Conservation (phyloP, 1,140 invertebrate species). For the Adoxophyes honmai region DNA sequence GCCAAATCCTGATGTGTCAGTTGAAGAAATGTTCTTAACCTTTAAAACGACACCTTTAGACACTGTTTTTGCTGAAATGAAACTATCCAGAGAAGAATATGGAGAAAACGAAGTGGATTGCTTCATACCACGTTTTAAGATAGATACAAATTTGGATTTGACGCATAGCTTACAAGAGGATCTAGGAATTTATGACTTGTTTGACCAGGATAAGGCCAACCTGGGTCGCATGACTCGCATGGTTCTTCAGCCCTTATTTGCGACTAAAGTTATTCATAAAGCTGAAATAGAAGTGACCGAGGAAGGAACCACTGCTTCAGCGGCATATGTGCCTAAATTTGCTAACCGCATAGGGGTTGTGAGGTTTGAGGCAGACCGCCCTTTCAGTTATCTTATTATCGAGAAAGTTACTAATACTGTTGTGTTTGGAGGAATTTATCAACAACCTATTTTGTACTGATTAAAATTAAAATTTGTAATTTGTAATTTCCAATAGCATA, state of each 20-base stretch:
- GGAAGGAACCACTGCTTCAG: conserved; percentile 86
- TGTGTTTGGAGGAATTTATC: conserved; percentile 78
- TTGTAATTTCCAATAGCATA: too few species aligned
- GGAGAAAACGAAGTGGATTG: conserved; percentile 81
- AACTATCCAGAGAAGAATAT: conserved; percentile 60
- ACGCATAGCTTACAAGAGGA: conserved; percentile 72
- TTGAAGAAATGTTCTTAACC: conserved; percentile 73
- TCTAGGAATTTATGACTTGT: conserved; percentile 84
- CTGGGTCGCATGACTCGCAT: conserved; percentile 42
- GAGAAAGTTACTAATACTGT: conserved; percentile 79
- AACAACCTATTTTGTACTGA: conserved; percentile 43
- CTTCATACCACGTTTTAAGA: conserved; percentile 84
- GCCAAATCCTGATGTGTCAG: conserved; percentile 74
- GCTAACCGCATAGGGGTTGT: conserved; percentile 78
- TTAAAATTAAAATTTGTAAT: conserved; percentile 11
- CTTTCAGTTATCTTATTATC: conserved; percentile 81
- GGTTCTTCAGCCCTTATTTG: conserved; percentile 72
- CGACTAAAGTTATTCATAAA: conserved; percentile 83
- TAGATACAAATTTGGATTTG: conserved; percentile 81
- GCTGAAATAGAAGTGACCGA: conserved; percentile 90
- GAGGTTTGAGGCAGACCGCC: conserved; percentile 78
- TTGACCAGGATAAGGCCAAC: conserved; percentile 78
- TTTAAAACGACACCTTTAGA: conserved; percentile 77
- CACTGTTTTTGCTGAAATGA: conserved; percentile 75
- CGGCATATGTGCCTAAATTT: conserved; percentile 77